A percentile compares a stretch with the other conserved stretches of the same genome.
phyloP scores from a whole-genome alignment of 2,113 vertebrate genomes.

The Cygnus buccinator region DNA sequence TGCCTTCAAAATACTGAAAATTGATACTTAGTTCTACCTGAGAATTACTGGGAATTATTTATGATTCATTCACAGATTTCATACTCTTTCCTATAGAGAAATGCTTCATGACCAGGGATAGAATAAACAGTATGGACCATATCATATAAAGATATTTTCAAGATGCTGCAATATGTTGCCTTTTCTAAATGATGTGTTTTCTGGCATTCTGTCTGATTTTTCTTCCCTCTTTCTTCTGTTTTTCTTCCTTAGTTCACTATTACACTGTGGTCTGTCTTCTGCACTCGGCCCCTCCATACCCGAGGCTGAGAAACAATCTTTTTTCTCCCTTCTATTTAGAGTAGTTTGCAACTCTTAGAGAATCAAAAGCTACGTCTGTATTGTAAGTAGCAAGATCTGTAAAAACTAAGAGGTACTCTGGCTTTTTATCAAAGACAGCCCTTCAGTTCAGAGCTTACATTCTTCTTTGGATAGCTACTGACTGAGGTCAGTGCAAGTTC shows the following conservation, averaged over 20 bases:
- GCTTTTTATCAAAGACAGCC: neutral
- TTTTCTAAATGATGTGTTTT: neutral
- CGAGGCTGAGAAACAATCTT: neutral
- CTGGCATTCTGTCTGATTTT: neutral
- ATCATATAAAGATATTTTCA: neutral
- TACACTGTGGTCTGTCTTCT: neutral
- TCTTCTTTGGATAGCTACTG: neutral
- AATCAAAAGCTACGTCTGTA: neutral
- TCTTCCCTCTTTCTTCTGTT: neutral
- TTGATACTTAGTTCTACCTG: neutral
- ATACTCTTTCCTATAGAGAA: neutral
- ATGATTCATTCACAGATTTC: neutral
- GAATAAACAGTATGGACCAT: neutral
- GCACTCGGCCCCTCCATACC: neutral
- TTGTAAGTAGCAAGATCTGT: neutral
- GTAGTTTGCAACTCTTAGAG: neutral
- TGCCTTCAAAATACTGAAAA: neutral
- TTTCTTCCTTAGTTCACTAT: neutral
- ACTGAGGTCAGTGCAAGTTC: rapidly evolving
- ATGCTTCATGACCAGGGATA: neutral
- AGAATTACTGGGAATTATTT: neutral
- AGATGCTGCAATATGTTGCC: neutral
- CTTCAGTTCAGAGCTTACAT: neutral
- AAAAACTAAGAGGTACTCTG: neutral
- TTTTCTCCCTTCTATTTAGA: neutral